Evolutionary conservation across 2,888 invertebrate genomes (phyloP).

Genomic region (Lepidonotus clava): DNA sequence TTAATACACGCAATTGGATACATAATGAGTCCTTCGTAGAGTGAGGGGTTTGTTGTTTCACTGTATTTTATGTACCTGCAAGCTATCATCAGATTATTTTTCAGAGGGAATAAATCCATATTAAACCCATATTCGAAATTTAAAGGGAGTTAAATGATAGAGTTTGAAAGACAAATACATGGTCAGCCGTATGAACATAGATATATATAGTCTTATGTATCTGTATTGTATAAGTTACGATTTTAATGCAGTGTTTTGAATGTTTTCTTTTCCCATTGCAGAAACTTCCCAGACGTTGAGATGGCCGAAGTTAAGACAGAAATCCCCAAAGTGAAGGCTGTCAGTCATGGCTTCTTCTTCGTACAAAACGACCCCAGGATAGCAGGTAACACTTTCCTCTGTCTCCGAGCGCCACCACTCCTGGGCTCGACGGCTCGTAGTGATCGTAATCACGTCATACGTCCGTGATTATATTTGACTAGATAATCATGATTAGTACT

Average conservation of each 20-base stretch:
- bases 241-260: neutral
- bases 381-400: neutral
- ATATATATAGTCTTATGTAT: neutral
- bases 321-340: neutral
- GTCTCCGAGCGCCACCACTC: neutral
- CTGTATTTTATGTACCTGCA: too few species aligned
- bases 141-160: neutral
- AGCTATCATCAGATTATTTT: too few species aligned
- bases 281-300: neutral
- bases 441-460: neutral
- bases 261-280: neutral
- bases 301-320: neutral
- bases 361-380: neutral
- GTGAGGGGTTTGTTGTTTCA: too few species aligned
- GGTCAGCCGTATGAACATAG: neutral
- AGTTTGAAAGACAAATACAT: neutral
- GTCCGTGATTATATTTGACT: neutral
- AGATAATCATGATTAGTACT: neutral
- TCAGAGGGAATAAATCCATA: too few species aligned
- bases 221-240: neutral
- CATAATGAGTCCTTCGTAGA: too few species aligned
- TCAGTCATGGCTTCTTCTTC: neutral
- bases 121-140: too few species aligned
- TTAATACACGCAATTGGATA: too few species aligned
- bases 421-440: neutral